phyloP scores from a whole-genome alignment of 2,113 vertebrate species.

The Hiodon alosoides region DNA sequence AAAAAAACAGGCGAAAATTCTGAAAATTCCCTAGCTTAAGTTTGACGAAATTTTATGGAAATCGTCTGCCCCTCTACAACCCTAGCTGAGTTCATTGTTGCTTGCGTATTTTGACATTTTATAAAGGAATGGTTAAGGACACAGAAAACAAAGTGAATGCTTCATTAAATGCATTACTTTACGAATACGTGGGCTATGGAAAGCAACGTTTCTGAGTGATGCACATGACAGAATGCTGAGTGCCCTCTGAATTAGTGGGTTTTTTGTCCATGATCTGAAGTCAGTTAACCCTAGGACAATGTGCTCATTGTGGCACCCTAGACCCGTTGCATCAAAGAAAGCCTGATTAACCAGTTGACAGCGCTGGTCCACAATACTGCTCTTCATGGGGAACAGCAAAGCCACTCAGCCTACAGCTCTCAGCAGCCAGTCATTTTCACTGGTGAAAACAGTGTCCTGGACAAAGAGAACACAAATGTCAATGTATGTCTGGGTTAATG shows the following conservation, averaged over 20 bases:
- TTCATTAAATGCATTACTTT: not conserved
- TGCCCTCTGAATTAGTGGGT: conserved; percentile 40
- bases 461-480: not conserved
- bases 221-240: conserved; percentile 40
- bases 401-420: conserved; percentile 43
- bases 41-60: too few species aligned
- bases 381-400: conserved; percentile 60
- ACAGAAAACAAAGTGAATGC: conserved; percentile 7
- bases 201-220: conserved; percentile 9
- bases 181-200: conserved; percentile 24
- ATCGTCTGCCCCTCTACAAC: too few species aligned
- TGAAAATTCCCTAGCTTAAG: too few species aligned
- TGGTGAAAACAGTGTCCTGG: not conserved
- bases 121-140: not conserved
- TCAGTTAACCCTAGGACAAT: conserved; percentile 58
- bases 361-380: conserved; percentile 61
- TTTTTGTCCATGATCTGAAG: conserved; percentile 63
- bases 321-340: conserved; percentile 64
- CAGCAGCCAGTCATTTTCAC: conserved; percentile 14
- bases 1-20: too few species aligned
- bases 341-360: conserved; percentile 67
- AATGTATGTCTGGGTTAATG: not conserved
- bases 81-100: not conserved
- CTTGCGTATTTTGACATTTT: not conserved
- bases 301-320: conserved; percentile 56